Conservation (phyloP, 2,113 vertebrate genomes). For the Atlantisia rogersi region DNA sequence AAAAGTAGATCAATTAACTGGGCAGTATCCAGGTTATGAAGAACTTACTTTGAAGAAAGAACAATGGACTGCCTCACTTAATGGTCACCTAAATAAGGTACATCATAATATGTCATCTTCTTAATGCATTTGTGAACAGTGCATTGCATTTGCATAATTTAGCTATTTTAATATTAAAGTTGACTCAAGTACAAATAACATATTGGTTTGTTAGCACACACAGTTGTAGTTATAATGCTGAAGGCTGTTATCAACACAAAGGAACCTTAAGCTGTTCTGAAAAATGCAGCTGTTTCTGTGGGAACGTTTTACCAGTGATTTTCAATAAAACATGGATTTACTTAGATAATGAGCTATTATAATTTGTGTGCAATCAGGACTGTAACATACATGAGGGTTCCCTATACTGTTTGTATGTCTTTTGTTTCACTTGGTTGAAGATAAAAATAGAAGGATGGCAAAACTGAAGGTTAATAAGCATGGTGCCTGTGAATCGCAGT, state of each 20-base stretch:
- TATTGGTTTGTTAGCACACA: not conserved
- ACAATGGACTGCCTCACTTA: conserved; percentile 68
- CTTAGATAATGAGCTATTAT: not conserved
- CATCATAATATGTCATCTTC: not conserved
- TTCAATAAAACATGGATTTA: not conserved
- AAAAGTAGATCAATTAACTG: conserved; percentile 68
- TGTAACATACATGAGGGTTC: not conserved
- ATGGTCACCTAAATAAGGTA: conserved; percentile 83
- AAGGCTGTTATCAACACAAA: not conserved
- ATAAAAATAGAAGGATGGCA: not conserved
- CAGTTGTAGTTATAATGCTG: not conserved
- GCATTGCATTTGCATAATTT: not conserved
- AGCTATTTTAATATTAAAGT: not conserved
- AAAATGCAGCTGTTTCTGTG: not conserved
- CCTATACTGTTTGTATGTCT: not conserved
- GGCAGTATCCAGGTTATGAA: conserved; percentile 67
- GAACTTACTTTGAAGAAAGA: conserved; percentile 74
- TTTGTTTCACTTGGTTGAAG: not conserved
- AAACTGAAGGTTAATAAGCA: not conserved
- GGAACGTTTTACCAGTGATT: not conserved
- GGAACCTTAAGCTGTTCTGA: not conserved
- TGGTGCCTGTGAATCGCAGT: not conserved
- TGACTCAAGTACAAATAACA: not conserved
- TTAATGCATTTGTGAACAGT: not conserved
- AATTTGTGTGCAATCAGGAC: not conserved